phyloP scores from a whole-genome alignment of 1,140 invertebrate species.

The Drosophila funebris region DNA sequence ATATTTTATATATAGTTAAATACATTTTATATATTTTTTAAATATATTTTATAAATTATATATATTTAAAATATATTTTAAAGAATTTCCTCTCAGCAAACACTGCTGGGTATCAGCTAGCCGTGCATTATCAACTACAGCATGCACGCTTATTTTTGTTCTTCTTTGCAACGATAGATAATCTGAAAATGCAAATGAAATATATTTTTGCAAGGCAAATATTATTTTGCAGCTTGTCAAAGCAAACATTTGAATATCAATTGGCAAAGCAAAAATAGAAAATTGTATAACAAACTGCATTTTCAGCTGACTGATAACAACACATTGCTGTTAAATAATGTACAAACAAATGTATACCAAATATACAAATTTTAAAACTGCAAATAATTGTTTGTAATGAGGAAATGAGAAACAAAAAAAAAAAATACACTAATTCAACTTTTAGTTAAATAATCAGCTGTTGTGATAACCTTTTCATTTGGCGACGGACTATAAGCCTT shows the following conservation, averaged over 20 bases:
- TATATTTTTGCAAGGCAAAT: slow-evolving; percentile 30
- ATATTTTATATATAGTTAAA: no score
- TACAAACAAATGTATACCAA: background rate
- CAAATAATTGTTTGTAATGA: background rate
- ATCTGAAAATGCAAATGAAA: slow-evolving; percentile 32
- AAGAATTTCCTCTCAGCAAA: no score
- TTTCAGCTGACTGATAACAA: background rate
- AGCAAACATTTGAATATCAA: slow-evolving; percentile 26
- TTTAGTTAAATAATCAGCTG: background rate
- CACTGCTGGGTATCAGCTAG: background rate
- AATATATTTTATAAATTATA: no score
- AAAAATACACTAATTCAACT: no score
- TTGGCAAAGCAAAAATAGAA: slow-evolving; percentile 13
- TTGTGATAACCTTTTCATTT: background rate
- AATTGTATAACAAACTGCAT: slow-evolving; percentile 7
- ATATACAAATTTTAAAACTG: background rate
- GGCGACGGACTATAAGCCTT: background rate
- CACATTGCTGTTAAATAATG: background rate
- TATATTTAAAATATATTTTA: no score
- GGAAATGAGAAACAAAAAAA: no score
- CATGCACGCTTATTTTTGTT: slow-evolving; percentile 1
- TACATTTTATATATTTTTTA: no score
- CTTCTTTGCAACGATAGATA: background rate
- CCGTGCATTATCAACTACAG: background rate
- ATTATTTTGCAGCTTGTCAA: slow-evolving; percentile 24